These are phyloP conservation scores for Acromyrmex charruanus DNA, from an alignment of 1,140 invertebrate species.

Conservation along the genomic window DNA sequence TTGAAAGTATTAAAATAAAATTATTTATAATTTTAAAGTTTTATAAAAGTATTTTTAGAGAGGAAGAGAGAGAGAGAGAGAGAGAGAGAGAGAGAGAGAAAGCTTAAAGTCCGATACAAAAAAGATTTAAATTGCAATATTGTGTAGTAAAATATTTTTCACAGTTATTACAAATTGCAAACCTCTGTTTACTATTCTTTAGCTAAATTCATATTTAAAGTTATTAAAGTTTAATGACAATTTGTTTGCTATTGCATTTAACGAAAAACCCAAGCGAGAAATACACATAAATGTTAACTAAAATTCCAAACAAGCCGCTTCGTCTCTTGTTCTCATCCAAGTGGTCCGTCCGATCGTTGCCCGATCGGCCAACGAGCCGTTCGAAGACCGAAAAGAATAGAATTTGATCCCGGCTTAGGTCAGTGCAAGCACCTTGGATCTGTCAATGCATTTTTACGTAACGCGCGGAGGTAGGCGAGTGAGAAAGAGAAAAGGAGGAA, in stretches of 20 bases:
- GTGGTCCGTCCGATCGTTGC: constrained; percentile 14
- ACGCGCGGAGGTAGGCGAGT: constrained; percentile 30
- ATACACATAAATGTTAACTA: background rate
- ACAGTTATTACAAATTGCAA: background rate
- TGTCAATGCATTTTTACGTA: constrained; percentile 72
- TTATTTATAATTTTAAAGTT: background rate
- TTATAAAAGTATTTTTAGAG: background rate
- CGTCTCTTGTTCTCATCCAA: constrained; percentile 21
- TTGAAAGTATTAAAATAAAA: background rate
- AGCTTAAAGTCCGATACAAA: background rate
- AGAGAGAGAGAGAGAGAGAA: background rate
- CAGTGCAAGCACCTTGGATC: constrained; percentile 44
- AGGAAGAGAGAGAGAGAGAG: too few species aligned
- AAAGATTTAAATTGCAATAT: background rate
- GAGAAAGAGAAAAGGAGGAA: constrained; percentile 43
- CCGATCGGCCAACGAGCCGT: constrained; percentile 38
- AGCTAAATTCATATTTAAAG: background rate
- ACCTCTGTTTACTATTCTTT: background rate
- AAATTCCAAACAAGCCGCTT: background rate
- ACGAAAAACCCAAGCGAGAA: background rate
- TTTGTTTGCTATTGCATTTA: background rate
- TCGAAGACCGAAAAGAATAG: constrained; percentile 64
- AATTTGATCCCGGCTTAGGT: constrained; percentile 69
- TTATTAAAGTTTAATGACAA: background rate
- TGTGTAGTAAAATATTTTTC: background rate